phyloP scores from a whole-genome alignment of 2,888 invertebrate species.

The Chelonus formosanus region DNA sequence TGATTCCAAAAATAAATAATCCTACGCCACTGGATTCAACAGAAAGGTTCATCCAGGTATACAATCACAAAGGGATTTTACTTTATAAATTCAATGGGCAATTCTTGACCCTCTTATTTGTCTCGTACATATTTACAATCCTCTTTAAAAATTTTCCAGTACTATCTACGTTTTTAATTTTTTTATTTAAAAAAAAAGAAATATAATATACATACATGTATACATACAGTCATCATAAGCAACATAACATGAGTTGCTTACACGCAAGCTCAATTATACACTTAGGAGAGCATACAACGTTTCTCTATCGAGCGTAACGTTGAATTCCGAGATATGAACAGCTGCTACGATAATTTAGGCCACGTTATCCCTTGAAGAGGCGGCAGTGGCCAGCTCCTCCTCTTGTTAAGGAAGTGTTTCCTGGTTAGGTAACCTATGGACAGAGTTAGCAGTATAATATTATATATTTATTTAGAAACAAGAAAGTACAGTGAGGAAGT shows the following conservation, averaged over 20 bases:
- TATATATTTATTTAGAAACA: neutral
- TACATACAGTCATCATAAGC: neutral
- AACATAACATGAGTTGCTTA: no score
- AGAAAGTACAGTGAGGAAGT: neutral
- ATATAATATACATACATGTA: neutral
- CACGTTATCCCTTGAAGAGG: conserved; percentile 38
- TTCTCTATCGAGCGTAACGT: neutral
- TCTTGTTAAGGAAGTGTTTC: conserved; percentile 36
- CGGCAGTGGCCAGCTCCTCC: conserved; percentile 49
- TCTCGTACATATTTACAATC: conserved; percentile 9
- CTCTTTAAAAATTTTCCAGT: conserved; percentile 2
- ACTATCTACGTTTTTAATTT: neutral
- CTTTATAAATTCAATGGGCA: neutral
- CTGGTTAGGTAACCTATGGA: conserved; percentile 14
- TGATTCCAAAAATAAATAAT: neutral
- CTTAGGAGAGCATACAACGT: neutral
- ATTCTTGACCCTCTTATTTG: neutral
- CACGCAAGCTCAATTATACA: neutral
- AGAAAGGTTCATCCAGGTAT: conserved; percentile 11
- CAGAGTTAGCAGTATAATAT: neutral
- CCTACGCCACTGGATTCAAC: conserved; percentile 1
- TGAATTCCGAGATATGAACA: conserved; percentile 2
- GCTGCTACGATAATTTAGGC: conserved; percentile 9
- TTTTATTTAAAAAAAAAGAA: neutral
- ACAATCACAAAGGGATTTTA: neutral